A percentile compares a stretch with the other conserved stretches of the same genome.
Conservation (phyloP, 2,797 vertebrate genomes). For the Mionectes olivaceus region DNA sequence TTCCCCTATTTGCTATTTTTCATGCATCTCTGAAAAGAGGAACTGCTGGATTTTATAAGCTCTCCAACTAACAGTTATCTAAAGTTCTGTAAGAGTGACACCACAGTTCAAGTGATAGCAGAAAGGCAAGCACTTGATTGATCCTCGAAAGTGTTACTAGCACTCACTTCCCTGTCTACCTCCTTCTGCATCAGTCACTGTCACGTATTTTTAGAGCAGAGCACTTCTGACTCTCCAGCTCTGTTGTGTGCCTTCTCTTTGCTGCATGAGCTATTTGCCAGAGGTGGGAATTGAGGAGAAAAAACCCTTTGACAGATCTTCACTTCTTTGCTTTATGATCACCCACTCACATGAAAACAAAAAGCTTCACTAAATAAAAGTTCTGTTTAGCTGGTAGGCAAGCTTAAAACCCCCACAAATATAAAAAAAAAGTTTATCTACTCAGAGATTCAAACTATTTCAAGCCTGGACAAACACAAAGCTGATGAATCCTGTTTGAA, state of each 20-base stretch:
- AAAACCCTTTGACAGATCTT: neutral
- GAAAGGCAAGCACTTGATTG: neutral
- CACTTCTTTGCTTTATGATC: neutral
- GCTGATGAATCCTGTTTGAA: neutral
- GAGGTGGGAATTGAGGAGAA: neutral
- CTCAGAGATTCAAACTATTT: neutral
- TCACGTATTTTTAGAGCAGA: slow-evolving; percentile 24
- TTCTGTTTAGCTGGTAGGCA: neutral
- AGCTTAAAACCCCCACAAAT: neutral
- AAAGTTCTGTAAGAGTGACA: neutral
- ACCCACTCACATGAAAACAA: neutral
- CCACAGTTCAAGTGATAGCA: neutral
- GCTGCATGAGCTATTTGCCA: neutral
- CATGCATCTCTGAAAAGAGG: neutral
- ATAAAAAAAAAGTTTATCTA: neutral
- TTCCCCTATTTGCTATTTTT: neutral
- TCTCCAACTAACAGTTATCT: neutral
- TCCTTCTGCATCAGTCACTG: neutral
- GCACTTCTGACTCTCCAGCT: neutral
- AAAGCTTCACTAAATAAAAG: neutral
- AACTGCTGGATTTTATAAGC: slow-evolving; percentile 13
- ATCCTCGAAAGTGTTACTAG: neutral
- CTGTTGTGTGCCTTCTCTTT: neutral
- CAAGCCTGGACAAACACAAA: neutral
- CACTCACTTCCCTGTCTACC: neutral